Conservation (phyloP, 2,113 vertebrate genomes). For the Anhinga rufa region DNA sequence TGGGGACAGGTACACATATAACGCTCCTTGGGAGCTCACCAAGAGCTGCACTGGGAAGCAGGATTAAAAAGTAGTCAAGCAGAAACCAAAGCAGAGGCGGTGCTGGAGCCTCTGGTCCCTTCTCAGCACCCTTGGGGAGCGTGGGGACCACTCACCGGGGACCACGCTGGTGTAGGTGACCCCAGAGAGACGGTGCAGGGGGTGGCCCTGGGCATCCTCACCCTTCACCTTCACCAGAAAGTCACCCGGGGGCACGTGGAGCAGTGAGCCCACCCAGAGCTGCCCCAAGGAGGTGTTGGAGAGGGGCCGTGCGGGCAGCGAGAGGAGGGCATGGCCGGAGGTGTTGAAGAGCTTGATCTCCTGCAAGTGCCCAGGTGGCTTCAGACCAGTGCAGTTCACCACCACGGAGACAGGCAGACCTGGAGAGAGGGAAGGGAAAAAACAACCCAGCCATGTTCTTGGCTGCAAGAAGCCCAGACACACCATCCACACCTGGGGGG, state of each 20-base stretch:
- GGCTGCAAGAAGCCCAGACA: accelerated
- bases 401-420: slow-evolving; percentile 84
- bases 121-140: neutral
- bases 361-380: slow-evolving; percentile 76
- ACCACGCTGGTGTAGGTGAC: slow-evolving; percentile 89
- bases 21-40: neutral
- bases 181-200: slow-evolving; percentile 88
- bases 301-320: slow-evolving; percentile 66
- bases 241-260: slow-evolving; percentile 79
- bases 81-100: neutral
- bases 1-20: accelerated
- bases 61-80: neutral
- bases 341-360: slow-evolving; percentile 80
- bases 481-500: accelerated
- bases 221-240: slow-evolving; percentile 90
- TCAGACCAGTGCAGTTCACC: slow-evolving; percentile 84
- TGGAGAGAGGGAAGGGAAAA: slow-evolving; percentile 19
- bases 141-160: slow-evolving; percentile 67
- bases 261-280: slow-evolving; percentile 82
- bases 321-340: slow-evolving; percentile 79
- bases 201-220: slow-evolving; percentile 79
- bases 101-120: neutral
- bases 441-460: accelerated
- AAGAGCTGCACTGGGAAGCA: neutral
- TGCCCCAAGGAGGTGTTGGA: slow-evolving; percentile 71